Percentiles rank a stretch among this genome's conserved stretches.
Evolutionary conservation across 2,113 vertebrate genomes (phyloP).

Genomic region (Sinocyclocheilus grahami): DNA sequence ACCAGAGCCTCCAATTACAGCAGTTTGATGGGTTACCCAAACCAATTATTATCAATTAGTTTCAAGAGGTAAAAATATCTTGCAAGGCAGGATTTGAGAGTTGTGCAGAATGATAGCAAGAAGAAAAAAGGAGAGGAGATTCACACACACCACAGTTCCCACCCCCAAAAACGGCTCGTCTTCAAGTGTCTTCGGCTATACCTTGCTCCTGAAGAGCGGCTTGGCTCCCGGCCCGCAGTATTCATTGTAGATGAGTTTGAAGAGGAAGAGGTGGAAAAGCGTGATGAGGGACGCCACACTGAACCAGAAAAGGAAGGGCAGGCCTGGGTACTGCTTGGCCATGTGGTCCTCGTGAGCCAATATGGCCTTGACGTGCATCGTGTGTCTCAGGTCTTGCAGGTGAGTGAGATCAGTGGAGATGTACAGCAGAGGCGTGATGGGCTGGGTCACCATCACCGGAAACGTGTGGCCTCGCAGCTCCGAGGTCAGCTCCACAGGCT

Average conservation of each 20-base stretch:
- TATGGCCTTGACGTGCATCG: constrained; percentile 94
- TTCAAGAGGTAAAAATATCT: constrained; percentile 41
- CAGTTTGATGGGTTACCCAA: constrained; percentile 35
- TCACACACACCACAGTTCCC: constrained; percentile 26
- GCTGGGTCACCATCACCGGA: constrained; percentile 94
- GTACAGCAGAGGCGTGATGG: constrained; percentile 93
- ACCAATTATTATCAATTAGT: constrained; percentile 20
- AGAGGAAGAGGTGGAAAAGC: constrained; percentile 97
- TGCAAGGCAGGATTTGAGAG: constrained; percentile 37
- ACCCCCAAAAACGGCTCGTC: constrained; percentile 36
- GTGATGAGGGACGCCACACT: constrained; percentile 97
- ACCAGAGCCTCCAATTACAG: constrained; percentile 31
- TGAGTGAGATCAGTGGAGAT: constrained; percentile 93
- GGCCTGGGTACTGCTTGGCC: constrained; percentile 92
- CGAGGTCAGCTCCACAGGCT: constrained; percentile 92
- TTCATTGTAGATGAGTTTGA: constrained; percentile 99
- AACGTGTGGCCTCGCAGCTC: constrained; percentile 87
- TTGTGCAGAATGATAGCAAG: constrained; percentile 43
- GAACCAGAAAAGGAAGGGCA: constrained; percentile 99
- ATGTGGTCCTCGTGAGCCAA: constrained; percentile 97
- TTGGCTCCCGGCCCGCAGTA: constrained; percentile 96
- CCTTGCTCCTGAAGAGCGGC: constrained; percentile 98
- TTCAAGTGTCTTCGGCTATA: constrained; percentile 70
- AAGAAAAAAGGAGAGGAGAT: constrained; percentile 32
- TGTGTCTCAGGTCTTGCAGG: constrained; percentile 93